Evolutionary conservation across 2,113 vertebrate species (phyloP), one percentile per base, ranked within the genome.

Genomic region (Neolamprologus kungweensis): DNA sequence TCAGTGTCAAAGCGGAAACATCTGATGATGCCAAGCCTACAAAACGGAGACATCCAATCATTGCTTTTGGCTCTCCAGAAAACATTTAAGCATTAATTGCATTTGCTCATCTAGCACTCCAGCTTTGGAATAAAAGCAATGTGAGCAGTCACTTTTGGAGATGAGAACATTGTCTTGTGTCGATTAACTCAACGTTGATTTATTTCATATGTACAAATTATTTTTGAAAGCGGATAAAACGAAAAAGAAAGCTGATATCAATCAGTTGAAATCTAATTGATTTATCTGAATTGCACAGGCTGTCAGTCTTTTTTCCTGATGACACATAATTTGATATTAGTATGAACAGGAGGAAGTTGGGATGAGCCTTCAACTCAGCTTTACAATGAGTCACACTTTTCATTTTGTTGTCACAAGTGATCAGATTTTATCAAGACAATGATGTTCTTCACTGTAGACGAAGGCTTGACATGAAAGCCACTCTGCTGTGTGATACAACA

Each of bases 61-160:
- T 88, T 82, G 28, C 51, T 87, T 85, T 78, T 86, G 87, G 88
- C 89, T 88, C 84, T 50, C 33, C 31, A 42, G 85, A 86, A 91
- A 89, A 89, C 68, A 26, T 68, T 92, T 83, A 84, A 81, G 80
- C 84, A 85, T 88, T 91, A 87, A 92, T 91, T 89, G 55, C 58
- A 81, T 92, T 89, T 85, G 63, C 83, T 90, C 86, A 88, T 91
- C 40, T 28, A 35, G 35, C 51, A 11, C 71, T 84, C 75, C 82
- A 78, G 26, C 71, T 87, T 84, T 89, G 82, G 82, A 85, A 75
- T 80, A 53, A 82, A 88, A 86, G 82, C 87, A 89, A 91, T 91
- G 71, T 71, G 84, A 88, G 78, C 60, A 57, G 87, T 90, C 86
- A 86, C 85, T 90, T 88, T 45, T 89, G 45, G 55, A 84, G 88